Evolutionary conservation across 2,797 vertebrate genomes (phyloP).

Genomic region (Dendrocincla fuliginosa): DNA sequence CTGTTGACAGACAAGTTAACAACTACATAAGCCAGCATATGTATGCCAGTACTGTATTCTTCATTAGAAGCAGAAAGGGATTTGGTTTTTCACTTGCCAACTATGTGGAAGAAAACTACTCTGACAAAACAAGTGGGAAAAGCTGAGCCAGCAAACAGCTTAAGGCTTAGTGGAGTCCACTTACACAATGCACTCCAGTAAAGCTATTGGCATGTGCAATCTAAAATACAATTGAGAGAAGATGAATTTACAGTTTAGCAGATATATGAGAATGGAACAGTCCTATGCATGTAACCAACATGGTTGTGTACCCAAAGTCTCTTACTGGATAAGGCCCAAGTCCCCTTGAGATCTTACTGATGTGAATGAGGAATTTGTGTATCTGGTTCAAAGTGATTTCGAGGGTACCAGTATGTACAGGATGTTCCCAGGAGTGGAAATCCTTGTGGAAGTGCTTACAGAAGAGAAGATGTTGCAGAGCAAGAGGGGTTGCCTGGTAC

Average conservation of each 20-base stretch:
- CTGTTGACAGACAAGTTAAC: background rate
- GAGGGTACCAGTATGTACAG: accelerated
- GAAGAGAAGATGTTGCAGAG: background rate
- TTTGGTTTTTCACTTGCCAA: background rate
- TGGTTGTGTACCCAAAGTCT: background rate
- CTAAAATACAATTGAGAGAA: background rate
- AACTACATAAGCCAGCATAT: background rate
- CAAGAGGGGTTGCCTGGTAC: background rate
- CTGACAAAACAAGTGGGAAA: background rate
- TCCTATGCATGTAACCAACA: background rate
- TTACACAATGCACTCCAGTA: background rate
- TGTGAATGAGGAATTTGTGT: background rate
- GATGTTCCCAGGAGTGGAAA: background rate
- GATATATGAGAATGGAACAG: background rate
- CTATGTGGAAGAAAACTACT: background rate
- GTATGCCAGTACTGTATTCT: background rate
- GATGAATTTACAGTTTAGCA: background rate
- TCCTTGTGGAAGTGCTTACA: background rate
- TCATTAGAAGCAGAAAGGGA: background rate
- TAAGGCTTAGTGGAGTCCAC: background rate
- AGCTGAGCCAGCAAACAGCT: background rate
- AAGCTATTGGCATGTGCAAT: background rate
- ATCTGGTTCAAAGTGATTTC: background rate
- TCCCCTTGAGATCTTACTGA: background rate
- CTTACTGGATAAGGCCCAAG: background rate